Evolutionary conservation across 1,140 invertebrate genomes (phyloP), one percentile per base, ranked within the genome.

Genomic region (Drosophila nannoptera): DNA sequence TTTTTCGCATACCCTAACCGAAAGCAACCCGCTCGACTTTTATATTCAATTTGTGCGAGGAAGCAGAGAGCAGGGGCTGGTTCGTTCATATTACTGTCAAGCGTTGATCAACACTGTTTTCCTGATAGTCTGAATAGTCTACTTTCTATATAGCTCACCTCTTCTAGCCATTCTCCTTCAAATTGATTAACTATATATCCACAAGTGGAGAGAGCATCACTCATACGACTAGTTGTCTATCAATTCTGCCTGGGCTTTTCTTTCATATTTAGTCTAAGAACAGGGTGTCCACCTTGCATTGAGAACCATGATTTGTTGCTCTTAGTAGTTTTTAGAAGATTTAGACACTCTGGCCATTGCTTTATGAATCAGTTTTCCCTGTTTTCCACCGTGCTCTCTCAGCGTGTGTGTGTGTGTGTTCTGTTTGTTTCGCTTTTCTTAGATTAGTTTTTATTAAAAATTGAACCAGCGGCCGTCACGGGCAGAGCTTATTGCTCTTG

Each of bases 301-400:
- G 81, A 86, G 81, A 86, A 86, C 58, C 61, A 86, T 86, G 74
- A 86, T 86, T 86, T 86, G 81, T 86, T 84, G 73, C 75, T 84
- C 75, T 66, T 77, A 72, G 55, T 65, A 70, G 66, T 74, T 70
- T 46, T 48, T 69, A 66, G 66, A 55, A 65, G 81, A 86, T 86
- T 86, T 75, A 73, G 64, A 42, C 35, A 48, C 62, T 46, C 50
- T 52, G 61, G 33, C 61, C 49, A 76, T 84, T 70, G 56, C 80
- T 84, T 73, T 76, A 84, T 83, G 62, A 83, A 84, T 22, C 22
- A 84, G 64, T 65, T 80, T 83, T 78, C 69, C 54, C 46, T 66
- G 33, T 73, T 55, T 67, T n/a, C n/a, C n/a, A n/a, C n/a, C n/a
- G n/a, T n/a, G n/a, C 59, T 49, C 33, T 77, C 55, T 56, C 42